phyloP scores from a whole-genome alignment of 2,797 vertebrate genomes.

The Malurus splendens region DNA sequence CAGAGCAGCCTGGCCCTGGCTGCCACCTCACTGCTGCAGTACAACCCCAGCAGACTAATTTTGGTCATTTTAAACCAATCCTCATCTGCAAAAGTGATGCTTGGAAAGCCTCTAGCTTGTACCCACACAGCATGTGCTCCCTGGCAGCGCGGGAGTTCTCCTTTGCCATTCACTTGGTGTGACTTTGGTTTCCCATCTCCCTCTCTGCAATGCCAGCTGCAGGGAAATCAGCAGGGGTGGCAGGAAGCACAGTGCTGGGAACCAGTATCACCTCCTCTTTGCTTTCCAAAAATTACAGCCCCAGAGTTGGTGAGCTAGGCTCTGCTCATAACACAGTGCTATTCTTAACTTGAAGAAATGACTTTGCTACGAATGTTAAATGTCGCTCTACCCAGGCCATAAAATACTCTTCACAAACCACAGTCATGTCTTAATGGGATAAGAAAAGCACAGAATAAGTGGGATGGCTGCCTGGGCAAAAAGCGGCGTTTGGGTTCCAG shows the following conservation, averaged over 20 bases:
- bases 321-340: background rate
- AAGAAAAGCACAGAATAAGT: background rate
- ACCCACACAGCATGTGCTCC: background rate
- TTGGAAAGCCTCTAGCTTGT: background rate
- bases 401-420: background rate
- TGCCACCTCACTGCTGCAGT: background rate
- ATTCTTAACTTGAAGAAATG: background rate
- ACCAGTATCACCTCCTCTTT: background rate
- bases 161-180: background rate
- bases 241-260: background rate
- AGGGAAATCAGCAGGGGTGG: background rate
- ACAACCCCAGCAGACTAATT: background rate
- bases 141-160: background rate
- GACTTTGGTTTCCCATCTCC: background rate
- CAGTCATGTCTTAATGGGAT: rapidly evolving
- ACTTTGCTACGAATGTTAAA: background rate
- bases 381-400: background rate
- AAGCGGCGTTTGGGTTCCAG: background rate
- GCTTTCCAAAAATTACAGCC: background rate
- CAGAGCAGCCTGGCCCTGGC: background rate
- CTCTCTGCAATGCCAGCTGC: background rate
- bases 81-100: background rate
- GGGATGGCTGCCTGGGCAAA: background rate
- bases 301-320: background rate
- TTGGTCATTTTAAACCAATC: background rate